phyloP scores from a whole-genome alignment of 2,888 invertebrate species.

The Synergus laeviventris region DNA sequence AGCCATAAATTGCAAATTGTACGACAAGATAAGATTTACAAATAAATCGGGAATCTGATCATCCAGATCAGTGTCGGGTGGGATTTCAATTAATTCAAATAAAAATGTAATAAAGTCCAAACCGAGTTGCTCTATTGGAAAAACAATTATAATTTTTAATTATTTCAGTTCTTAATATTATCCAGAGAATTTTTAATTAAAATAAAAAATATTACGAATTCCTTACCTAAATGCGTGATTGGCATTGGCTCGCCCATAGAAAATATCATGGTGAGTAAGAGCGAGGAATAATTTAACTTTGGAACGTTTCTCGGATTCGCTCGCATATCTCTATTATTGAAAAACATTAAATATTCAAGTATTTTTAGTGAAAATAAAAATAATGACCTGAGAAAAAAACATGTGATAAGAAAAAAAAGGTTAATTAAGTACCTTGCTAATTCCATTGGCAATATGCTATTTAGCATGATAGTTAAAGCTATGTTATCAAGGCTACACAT shows the following conservation, averaged over 20 bases:
- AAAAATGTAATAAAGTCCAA: constrained; percentile 88
- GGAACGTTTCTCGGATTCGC: constrained; percentile 87
- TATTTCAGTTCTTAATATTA: neutral
- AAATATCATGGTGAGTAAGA: constrained; percentile 91
- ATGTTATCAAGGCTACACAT: constrained; percentile 91
- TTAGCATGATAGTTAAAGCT: constrained; percentile 88
- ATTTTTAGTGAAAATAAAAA: no score
- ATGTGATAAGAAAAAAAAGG: neutral
- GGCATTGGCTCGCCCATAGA: constrained; percentile 94
- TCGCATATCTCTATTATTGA: constrained; percentile 82
- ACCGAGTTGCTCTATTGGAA: constrained; percentile 87
- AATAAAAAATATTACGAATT: constrained; percentile 17
- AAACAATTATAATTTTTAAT: neutral
- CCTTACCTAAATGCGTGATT: constrained; percentile 89
- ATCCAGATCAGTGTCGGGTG: constrained; percentile 87
- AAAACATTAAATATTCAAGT: constrained; percentile 15
- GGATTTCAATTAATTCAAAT: constrained; percentile 88
- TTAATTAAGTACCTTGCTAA: constrained; percentile 83
- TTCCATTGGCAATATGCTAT: constrained; percentile 93
- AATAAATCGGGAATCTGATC: constrained; percentile 92
- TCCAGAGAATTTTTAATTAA: constrained; percentile 28
- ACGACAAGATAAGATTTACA: constrained; percentile 89
- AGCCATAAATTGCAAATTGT: constrained; percentile 89
- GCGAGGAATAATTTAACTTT: constrained; percentile 88
- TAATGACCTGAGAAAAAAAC: neutral